Evolutionary conservation across 2,888 invertebrate genomes (phyloP).

Genomic region (Agrotis exclamationis): DNA sequence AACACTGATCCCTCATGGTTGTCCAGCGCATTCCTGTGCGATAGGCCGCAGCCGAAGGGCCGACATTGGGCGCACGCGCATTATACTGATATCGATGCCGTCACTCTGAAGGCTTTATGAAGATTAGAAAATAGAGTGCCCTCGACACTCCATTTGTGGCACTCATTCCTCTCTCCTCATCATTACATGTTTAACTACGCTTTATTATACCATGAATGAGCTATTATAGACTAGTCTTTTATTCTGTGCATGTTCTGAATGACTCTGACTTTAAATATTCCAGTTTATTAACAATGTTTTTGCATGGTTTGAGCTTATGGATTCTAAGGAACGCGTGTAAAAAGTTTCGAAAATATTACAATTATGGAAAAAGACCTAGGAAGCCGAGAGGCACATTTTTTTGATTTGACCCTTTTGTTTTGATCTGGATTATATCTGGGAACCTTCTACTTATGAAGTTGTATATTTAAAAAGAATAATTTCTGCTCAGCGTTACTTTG

Average conservation of each 20-base stretch:
- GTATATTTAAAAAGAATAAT: too few species aligned
- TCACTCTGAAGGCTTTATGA: slow-evolving; percentile 85
- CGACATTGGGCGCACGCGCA: slow-evolving; percentile 70
- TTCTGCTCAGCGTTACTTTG: too few species aligned
- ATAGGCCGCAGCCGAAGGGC: slow-evolving; percentile 68
- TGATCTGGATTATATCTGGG: too few species aligned
- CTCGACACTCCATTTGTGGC: slow-evolving; percentile 65
- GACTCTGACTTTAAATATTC: background rate
- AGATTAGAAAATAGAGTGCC: slow-evolving; percentile 86
- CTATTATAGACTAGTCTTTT: slow-evolving; percentile 26
- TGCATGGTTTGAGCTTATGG: background rate
- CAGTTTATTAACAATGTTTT: background rate
- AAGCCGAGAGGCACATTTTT: too few species aligned
- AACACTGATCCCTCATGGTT: slow-evolving; percentile 82
- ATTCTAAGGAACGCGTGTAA: background rate
- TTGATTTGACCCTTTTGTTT: too few species aligned
- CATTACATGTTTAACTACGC: slow-evolving; percentile 32
- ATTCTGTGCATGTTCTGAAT: slow-evolving; percentile 2
- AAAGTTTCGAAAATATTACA: too few species aligned
- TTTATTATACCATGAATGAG: slow-evolving; percentile 45
- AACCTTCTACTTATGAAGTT: too few species aligned
- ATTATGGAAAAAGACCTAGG: too few species aligned
- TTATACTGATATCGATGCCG: slow-evolving; percentile 80
- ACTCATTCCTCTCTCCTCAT: slow-evolving; percentile 43
- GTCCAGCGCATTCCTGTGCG: slow-evolving; percentile 77